phyloP scores from a whole-genome alignment of 2,888 invertebrate genomes.

The Timema cristinae region DNA sequence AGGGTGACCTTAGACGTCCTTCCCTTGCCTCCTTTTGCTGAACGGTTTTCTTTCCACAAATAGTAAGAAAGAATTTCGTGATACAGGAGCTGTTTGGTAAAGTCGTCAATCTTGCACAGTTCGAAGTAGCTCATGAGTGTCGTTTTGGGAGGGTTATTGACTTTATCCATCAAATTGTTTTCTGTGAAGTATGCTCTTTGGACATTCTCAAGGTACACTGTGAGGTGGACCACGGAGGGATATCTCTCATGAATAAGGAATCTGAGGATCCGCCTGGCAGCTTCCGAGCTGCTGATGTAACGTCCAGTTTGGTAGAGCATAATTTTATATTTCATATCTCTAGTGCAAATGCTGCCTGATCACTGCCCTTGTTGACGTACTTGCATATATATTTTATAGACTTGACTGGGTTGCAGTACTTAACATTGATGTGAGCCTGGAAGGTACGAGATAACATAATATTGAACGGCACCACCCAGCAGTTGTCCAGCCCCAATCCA shows the following conservation, averaged over 20 bases:
- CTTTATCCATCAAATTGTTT: constrained; percentile 7
- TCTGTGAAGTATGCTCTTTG: constrained; percentile 25
- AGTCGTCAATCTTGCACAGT: constrained; percentile 37
- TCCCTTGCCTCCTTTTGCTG: constrained; percentile 28
- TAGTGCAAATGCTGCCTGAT: constrained; percentile 26
- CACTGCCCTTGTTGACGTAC: constrained; percentile 35
- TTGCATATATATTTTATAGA: constrained; percentile 26
- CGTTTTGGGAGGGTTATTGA: constrained; percentile 32
- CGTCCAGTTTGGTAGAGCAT: too few species aligned
- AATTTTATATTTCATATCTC: not conserved
- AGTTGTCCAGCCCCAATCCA: constrained; percentile 27
- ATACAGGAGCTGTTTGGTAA: constrained; percentile 41
- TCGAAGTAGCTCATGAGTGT: constrained; percentile 38
- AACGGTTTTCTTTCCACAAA: constrained; percentile 28
- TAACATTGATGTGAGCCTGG: constrained; percentile 33
- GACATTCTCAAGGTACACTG: constrained; percentile 28
- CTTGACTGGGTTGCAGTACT: constrained; percentile 18
- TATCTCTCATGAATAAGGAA: not conserved
- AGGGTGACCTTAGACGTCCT: constrained; percentile 13
- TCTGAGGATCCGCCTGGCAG: too few species aligned
- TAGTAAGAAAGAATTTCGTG: constrained; percentile 38
- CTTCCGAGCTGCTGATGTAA: too few species aligned
- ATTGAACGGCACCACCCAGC: constrained; percentile 32
- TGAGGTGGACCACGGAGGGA: constrained; percentile 13
- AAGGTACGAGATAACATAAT: constrained; percentile 26